Percentiles rank a stretch among this genome's conserved stretches.
Conservation (phyloP, 2,888 invertebrate genomes). For the Maniola hyperantus region DNA sequence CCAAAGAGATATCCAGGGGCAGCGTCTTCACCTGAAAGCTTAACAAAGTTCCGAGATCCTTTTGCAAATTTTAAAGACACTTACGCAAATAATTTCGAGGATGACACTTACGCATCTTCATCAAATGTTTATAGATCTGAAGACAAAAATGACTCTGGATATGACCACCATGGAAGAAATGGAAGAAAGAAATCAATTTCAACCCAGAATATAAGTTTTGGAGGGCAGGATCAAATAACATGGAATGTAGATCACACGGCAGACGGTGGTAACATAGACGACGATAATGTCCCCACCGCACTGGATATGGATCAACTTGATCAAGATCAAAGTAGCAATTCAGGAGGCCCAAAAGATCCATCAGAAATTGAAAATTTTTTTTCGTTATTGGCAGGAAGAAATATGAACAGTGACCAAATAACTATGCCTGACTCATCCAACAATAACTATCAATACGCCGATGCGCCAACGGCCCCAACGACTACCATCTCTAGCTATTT, state of each 20-base stretch:
- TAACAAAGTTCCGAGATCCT: constrained; percentile 61
- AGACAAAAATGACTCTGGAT: constrained; percentile 52
- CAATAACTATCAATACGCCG: constrained; percentile 65
- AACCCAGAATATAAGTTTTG: constrained; percentile 73
- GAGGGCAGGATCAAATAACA: constrained; percentile 65
- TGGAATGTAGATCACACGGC: constrained; percentile 63
- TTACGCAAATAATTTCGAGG: constrained; percentile 64
- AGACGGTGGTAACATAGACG: constrained; percentile 49
- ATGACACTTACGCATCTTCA: constrained; percentile 66
- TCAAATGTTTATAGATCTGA: constrained; percentile 60
- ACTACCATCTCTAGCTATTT: constrained; percentile 44
- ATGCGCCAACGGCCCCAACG: constrained; percentile 56
- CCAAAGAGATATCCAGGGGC: constrained; percentile 54
- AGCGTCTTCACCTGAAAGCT: constrained; percentile 45
- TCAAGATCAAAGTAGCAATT: constrained; percentile 48
- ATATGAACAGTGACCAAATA: constrained; percentile 58
- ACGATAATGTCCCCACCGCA: constrained; percentile 54
- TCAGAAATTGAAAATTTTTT: constrained; percentile 69
- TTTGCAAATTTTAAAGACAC: constrained; percentile 60
- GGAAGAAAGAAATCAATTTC: constrained; percentile 72
- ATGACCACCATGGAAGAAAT: constrained; percentile 51
- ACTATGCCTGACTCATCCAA: constrained; percentile 68
- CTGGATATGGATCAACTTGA: constrained; percentile 55
- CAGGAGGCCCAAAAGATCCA: constrained; percentile 56
- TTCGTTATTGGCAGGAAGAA: constrained; percentile 64